A percentile compares a stretch with the other conserved stretches of the same genome.
These are phyloP conservation scores for Achatina immaculata DNA, from an alignment of 1,140 invertebrate genomes.

Conservation along the genomic window DNA sequence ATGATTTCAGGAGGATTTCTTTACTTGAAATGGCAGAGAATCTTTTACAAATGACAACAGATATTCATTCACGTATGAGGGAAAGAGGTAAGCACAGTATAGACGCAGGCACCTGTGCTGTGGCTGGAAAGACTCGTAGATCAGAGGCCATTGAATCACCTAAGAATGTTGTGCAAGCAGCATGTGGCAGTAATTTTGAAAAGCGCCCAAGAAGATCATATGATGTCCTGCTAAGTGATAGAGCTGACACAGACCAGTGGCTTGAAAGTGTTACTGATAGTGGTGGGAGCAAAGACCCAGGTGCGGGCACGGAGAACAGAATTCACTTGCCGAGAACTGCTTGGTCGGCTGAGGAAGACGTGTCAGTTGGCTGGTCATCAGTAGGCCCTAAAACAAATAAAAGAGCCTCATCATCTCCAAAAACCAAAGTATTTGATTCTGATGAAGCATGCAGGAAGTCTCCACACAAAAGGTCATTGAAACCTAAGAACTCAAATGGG, in stretches of 20 bases:
- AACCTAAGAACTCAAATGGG: too few relatives aligned
- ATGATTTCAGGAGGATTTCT: background rate
- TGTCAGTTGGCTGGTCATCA: background rate
- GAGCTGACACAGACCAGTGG: background rate
- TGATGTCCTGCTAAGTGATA: background rate
- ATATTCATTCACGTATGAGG: conserved; percentile 39
- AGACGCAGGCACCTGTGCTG: background rate
- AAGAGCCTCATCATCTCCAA: background rate
- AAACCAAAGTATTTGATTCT: background rate
- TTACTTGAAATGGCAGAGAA: conserved; percentile 52
- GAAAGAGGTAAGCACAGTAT: background rate
- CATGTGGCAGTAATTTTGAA: background rate
- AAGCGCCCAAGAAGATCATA: background rate
- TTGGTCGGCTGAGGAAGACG: background rate
- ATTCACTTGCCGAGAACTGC: background rate
- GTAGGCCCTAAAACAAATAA: background rate
- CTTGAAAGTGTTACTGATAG: background rate
- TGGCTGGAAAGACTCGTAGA: background rate
- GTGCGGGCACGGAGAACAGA: background rate
- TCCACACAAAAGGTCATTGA: background rate
- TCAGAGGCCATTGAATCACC: background rate
- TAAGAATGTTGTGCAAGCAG: background rate
- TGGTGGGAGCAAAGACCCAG: background rate
- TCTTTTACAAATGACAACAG: conserved; percentile 49
- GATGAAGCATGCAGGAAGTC: background rate